Evolutionary conservation across 2,113 vertebrate genomes (phyloP), one percentile per base, ranked within the genome.

Genomic region (Siphamia tubifer): DNA sequence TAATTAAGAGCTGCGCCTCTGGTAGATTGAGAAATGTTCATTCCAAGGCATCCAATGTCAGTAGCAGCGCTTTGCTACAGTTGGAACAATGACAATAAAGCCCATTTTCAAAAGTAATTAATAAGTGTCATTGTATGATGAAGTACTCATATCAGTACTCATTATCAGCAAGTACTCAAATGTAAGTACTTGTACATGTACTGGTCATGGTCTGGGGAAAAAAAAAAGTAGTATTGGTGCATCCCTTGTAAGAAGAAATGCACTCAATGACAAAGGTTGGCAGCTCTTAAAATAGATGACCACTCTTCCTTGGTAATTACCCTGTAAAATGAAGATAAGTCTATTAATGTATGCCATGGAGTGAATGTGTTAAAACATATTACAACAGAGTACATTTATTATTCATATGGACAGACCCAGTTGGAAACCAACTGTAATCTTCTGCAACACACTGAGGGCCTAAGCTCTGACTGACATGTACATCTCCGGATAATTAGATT

Each of bases 261-360:
- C 52, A 66, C 5, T 10, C 24, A 27, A 64, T 53, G 56, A 61
- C 49, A 49, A 49, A 49, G 11, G 45, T 23, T 53, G 61, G 17
- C 57, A 44, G 43, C 20, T 11, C 36, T 54, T 32, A 9, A 42
- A 61, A 74, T 75, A 7, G 82, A 76, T 39, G 30, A 68, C 25
- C 21, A 27, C 28, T 60, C 35, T 56, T 81, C 19, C 54, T 36
- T 44, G 15, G 43, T 58, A 70, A 81, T 83, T 74, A 82, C 49
- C 25, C 34, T 10, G 15, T 20, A 51, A 68, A n/a, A 13, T n/a
- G 15, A 51, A 34, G 40, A 16, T 34, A n/a, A 60, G 23, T 39
- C 24, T n/a, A 60, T 64, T 62, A 16, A 48, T 62, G 40, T 43
- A 34, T 30, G 34, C 9, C 34, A 24, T 36, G 51, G 32, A 45